Percentiles rank a stretch among this genome's conserved stretches.
Evolutionary conservation across 1,140 invertebrate genomes (phyloP).

Genomic region (Argopecten irradians): DNA sequence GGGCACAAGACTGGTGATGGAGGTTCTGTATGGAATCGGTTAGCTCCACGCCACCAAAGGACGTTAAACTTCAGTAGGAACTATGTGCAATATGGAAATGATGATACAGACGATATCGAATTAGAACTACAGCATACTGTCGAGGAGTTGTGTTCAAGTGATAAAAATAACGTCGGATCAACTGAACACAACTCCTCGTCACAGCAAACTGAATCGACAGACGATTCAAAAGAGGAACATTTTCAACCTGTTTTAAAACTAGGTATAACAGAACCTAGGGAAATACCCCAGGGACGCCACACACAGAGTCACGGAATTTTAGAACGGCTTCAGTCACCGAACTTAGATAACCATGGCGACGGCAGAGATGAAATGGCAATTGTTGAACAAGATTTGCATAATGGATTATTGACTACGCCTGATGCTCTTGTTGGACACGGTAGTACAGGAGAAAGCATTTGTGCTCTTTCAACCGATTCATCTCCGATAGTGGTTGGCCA

Average conservation of each 20-base stretch:
- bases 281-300: not conserved
- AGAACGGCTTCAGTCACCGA: not conserved
- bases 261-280: not conserved
- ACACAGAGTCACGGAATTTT: not conserved
- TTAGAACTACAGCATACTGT: not conserved
- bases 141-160: not conserved
- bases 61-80: slow-evolving; percentile 16
- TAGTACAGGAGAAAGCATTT: not conserved
- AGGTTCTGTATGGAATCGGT: not conserved
- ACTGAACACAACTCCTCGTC: not conserved
- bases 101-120: not conserved
- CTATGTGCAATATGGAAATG: not conserved
- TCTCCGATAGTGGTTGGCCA: not conserved
- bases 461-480: not conserved
- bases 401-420: not conserved
- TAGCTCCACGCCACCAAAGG: not conserved
- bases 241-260: not conserved
- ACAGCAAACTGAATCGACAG: not conserved
- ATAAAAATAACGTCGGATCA: not conserved
- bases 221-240: not conserved
- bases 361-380: not conserved
- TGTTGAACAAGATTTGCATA: not conserved
- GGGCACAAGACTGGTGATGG: not conserved
- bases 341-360: not conserved
- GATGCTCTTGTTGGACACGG: not conserved